A percentile compares a stretch with the other conserved stretches of the same genome.
Evolutionary conservation across 2,797 vertebrate genomes (phyloP).

Genomic region (Zalophus californianus): DNA sequence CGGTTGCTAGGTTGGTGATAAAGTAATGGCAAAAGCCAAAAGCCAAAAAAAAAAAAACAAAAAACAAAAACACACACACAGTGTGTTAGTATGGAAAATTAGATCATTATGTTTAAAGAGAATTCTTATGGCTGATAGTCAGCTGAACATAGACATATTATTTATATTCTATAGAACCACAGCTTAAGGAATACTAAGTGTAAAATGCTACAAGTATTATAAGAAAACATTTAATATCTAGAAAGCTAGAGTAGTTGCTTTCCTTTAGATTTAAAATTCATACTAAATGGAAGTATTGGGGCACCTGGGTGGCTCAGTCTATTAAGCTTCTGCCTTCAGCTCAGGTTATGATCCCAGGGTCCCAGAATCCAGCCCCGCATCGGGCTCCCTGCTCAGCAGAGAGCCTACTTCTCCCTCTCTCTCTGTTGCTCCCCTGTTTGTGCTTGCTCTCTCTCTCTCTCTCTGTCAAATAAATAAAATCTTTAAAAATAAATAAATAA

Average conservation of each 20-base stretch:
- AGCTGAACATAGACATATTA: neutral
- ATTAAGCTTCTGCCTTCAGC: too few species aligned
- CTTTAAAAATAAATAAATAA: neutral
- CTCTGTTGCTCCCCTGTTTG: neutral
- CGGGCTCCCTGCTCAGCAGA: too few species aligned
- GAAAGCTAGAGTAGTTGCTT: neutral
- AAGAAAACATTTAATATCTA: neutral
- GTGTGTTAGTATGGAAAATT: neutral
- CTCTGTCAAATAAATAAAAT: too few species aligned
- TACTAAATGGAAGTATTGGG: neutral
- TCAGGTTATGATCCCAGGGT: too few species aligned
- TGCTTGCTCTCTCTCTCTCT: neutral
- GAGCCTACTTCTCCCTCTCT: neutral
- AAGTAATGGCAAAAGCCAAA: neutral
- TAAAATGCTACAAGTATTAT: neutral
- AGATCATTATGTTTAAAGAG: neutral
- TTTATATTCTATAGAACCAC: neutral
- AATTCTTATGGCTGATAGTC: neutral
- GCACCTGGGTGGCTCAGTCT: too few species aligned
- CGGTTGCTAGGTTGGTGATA: neutral
- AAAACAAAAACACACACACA: neutral
- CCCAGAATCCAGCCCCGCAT: fast-evolving
- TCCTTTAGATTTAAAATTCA: neutral
- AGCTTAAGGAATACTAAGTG: neutral
- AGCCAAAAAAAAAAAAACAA: neutral